These are phyloP conservation scores for Luffia ferchaultella DNA, from an alignment of 2,888 invertebrate genomes.

Conservation along the genomic window DNA sequence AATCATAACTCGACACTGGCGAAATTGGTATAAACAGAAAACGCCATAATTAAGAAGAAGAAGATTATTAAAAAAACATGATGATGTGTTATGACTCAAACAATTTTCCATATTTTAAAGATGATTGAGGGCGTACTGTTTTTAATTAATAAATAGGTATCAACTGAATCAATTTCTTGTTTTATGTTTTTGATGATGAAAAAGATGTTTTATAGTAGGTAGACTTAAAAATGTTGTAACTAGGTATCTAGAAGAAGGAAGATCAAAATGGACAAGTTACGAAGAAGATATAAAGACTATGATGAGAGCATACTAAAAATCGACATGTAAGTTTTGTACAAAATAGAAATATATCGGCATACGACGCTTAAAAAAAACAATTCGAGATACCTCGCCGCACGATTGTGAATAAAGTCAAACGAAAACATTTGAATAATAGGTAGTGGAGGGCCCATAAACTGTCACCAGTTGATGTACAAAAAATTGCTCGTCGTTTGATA, in stretches of 20 bases:
- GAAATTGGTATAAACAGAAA: too few relatives aligned
- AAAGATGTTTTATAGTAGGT: not conserved
- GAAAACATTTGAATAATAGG: not conserved
- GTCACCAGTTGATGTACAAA: not conserved
- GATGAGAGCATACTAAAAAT: not conserved
- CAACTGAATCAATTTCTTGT: not conserved
- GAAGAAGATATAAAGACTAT: not conserved
- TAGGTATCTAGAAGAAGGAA: not conserved
- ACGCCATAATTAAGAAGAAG: too few relatives aligned
- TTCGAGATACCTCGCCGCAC: slow-evolving; percentile 14
- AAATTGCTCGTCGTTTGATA: not conserved
- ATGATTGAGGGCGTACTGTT: too few relatives aligned
- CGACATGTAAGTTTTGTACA: not conserved
- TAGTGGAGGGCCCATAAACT: not conserved
- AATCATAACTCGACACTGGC: too few relatives aligned
- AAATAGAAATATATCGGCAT: too few relatives aligned
- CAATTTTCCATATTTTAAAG: too few relatives aligned
- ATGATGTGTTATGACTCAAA: too few relatives aligned
- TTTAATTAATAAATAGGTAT: too few relatives aligned
- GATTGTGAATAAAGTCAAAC: slow-evolving; percentile 11
- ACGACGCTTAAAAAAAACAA: slow-evolving; percentile 12
- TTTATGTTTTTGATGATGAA: not conserved
- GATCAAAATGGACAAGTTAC: not conserved
- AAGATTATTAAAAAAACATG: too few relatives aligned
- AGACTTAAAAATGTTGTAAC: not conserved